Evolutionary conservation across 92 coral and sea anemone species (phyloP).

Genomic region (Metridium senile): DNA sequence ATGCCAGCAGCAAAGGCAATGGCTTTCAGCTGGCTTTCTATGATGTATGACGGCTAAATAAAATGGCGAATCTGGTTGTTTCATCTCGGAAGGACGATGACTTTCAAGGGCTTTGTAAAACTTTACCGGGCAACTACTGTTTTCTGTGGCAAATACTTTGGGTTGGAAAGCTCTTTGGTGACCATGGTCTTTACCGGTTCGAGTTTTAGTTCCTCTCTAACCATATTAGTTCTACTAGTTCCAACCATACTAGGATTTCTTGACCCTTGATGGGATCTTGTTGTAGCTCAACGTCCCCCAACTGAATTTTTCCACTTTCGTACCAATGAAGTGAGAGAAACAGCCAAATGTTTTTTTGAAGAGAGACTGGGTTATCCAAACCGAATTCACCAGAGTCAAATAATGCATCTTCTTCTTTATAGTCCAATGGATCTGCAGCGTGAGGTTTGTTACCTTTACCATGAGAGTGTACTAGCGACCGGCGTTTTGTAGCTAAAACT

Average conservation of each 20-base stretch:
- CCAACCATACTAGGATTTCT: slow-evolving; percentile 38
- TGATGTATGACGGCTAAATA: neutral
- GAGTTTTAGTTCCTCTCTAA: slow-evolving; percentile 54
- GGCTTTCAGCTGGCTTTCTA: no score
- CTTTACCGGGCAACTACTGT: slow-evolving; percentile 52
- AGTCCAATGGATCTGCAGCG: slow-evolving; percentile 22
- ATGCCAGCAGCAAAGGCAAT: no score
- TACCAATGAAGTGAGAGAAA: slow-evolving; percentile 36
- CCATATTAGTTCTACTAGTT: no score
- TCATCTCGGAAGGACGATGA: slow-evolving; percentile 51
- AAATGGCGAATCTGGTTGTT: slow-evolving; percentile 18
- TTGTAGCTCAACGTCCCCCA: slow-evolving; percentile 33
- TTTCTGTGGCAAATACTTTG: slow-evolving; percentile 40
- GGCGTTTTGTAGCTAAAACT: slow-evolving; percentile 32
- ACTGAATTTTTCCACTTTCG: slow-evolving; percentile 34
- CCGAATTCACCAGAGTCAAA: slow-evolving; percentile 47
- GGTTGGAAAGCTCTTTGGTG: slow-evolving; percentile 54
- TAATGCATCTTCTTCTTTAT: slow-evolving; percentile 39
- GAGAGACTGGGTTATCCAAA: slow-evolving; percentile 17
- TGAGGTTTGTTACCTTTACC: slow-evolving; percentile 54
- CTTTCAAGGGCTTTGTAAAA: slow-evolving; percentile 34
- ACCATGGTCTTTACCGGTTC: slow-evolving; percentile 37
- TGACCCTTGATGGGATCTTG: slow-evolving; percentile 13
- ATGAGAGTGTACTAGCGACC: slow-evolving; percentile 15
- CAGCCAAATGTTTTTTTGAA: slow-evolving; percentile 42